Evolutionary conservation across 37 sponge, comb jelly and placozoan genomes (phyloP).

Genomic region (Ephydatia muelleri): DNA sequence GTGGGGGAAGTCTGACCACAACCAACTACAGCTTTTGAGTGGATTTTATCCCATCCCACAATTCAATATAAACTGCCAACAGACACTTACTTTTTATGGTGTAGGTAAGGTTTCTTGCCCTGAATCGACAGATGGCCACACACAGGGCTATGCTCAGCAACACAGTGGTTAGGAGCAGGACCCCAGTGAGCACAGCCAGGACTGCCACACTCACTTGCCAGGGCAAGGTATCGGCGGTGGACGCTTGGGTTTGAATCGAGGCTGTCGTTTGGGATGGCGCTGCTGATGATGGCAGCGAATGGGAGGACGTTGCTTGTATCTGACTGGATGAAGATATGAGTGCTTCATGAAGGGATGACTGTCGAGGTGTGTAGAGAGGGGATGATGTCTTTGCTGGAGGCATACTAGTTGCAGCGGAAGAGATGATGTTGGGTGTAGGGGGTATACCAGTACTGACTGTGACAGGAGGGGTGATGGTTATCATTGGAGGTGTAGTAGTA

Average conservation of each 20-base stretch:
- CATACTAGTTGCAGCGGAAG: too few relatives aligned
- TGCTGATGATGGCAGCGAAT: neutral
- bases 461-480: too few relatives aligned
- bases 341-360: neutral
- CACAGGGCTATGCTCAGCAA: neutral
- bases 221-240: neutral
- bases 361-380: neutral
- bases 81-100: neutral
- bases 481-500: neutral
- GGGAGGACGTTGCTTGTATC: neutral
- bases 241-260: neutral
- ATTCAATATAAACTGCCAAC: neutral
- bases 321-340: neutral
- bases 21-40: neutral
- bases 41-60: neutral
- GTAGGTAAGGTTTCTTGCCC: conserved; percentile 1
- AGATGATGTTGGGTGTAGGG: too few relatives aligned
- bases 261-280: too few relatives aligned
- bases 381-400: neutral
- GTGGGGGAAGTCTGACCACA: neutral
- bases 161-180: neutral
- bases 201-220: neutral
- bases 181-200: neutral
- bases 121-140: neutral
- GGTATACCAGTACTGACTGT: too few relatives aligned